Percentiles rank a stretch among this genome's conserved stretches.
phyloP scores from a whole-genome alignment of 2,797 vertebrate species.

The Picus viridis region DNA sequence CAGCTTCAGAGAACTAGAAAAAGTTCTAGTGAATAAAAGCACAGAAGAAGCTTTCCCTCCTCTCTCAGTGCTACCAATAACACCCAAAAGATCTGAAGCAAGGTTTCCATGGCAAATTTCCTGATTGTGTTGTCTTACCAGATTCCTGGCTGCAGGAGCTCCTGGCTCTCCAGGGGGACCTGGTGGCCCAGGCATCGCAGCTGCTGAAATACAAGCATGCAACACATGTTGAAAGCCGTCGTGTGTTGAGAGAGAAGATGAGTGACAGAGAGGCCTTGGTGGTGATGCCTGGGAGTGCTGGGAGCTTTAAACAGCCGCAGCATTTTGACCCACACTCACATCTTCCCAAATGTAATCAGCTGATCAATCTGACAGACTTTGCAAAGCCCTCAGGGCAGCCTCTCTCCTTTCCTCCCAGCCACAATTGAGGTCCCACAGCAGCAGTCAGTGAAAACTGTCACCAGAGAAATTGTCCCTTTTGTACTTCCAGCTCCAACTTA shows the following conservation, averaged over 20 bases:
- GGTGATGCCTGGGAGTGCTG: neutral
- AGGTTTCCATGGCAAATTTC: neutral
- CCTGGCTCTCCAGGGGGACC: conserved; percentile 87
- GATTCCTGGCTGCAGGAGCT: conserved; percentile 80
- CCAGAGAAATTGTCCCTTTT: neutral
- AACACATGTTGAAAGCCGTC: neutral
- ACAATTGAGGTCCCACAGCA: neutral
- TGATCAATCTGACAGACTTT: neutral
- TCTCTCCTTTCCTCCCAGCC: neutral
- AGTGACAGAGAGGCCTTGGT: neutral
- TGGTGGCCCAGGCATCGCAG: conserved; percentile 86
- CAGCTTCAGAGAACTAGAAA: neutral
- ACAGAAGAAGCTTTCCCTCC: neutral
- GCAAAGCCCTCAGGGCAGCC: neutral
- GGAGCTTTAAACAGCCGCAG: neutral
- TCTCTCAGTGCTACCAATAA: neutral
- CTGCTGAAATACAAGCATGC: conserved; percentile 69
- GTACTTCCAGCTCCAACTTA: neutral
- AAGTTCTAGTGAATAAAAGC: neutral
- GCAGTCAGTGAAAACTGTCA: neutral
- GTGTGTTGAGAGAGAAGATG: neutral
- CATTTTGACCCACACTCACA: neutral
- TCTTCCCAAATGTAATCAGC: neutral
- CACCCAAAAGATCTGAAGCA: neutral
- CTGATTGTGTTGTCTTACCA: conserved; percentile 78